Base-by-base conservation (phyloP, 2,113 vertebrate genomes). In the Tinamus guttatus region DNA sequence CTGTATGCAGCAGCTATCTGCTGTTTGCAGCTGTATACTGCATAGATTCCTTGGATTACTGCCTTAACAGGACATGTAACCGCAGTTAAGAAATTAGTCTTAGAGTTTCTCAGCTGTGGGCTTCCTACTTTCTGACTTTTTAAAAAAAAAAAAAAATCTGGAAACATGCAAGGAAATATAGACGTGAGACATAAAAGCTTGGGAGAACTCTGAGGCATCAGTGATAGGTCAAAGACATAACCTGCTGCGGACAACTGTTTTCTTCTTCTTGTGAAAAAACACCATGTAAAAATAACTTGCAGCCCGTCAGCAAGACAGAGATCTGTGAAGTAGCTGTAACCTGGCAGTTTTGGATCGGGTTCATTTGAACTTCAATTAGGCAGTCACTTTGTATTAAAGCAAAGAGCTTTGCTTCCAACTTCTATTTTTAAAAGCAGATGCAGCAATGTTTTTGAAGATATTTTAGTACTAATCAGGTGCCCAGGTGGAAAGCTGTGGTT, bases 341-440 rank as follows among this genome's bases (percentile, higher is more conserved):
- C 75, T 81, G 54, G 20, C 45, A 59, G 27, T 77, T 87, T 41
- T 63, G 78, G n/a, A 78, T 87, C 47, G 28, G 17, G 84, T 95
- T 87, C 36, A 69, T 73, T 86, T 89, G 76, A 88, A 93, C 56
- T 93, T 87, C n/a, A 79, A 14, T 92, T 89, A 85, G 81, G 36
- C 30, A 63, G 17, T 67, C 20, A 52, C 86, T 86, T 83, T 47
- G 30, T 95, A 41, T 89, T 85, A 62, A 43, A 0, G 0, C 40
- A 60, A 40, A 49, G 52, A 68, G 17, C 43, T 82, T 10, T 69
- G 78, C 70, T 91, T 85, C 43, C 41, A 76, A 27, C 12, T 76
- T 89, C 64, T 93, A 7, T 80, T 90, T 95, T 89, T 94, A 69
- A 96, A 90, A 87, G 34, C 47, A 87, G 81, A 38, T 65, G 30